Base-by-base conservation (phyloP, 1,140 invertebrate species). In the Planococcus citri region DNA sequence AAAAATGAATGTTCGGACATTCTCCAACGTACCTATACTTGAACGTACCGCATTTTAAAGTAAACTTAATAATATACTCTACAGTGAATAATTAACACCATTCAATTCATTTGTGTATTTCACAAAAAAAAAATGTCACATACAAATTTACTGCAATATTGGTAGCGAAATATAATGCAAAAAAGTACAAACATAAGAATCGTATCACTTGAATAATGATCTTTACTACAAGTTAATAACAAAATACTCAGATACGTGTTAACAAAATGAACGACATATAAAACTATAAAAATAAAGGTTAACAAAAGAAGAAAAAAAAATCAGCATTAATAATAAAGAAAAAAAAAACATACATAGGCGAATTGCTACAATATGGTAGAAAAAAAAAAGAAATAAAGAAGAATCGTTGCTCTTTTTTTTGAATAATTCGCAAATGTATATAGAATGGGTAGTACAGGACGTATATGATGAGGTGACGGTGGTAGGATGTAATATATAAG, bases 141-240 rank as follows among this genome's bases (percentile, higher is more conserved):
- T 58, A 58, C 51, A 58, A 58, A 58, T 58, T n/a, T 58, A 58
- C 51, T 58, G 51, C 51, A 58, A 58, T n/a, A n/a, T 58, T 58
- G 51, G 51, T 58, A 58, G 51, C 51, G 51, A 58, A 58, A 58
- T 58, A 22, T 58, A 41, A 58, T 58, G 51, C 51, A 58, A 58
- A 58, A 58, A 58, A 58, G 29, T 58, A 58, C 21, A 58, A 20
- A 58, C 21, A 58, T 58, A 58, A 58, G 21, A 58, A 58, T 58
- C 51, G 21, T 58, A 58, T 58, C 51, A 58, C 51, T 58, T 58
- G 51, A 58, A 58, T 41, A 41, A 41, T 58, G 51, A 58, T 58
- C 21, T 58, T 58, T 22, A 58, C 51, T 58, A 58, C 51, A 58
- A 58, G 51, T 58, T 58, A 58, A 58, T 58, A 58, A 58, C 51